Evolutionary conservation across 53 echinoderm and acorn worm species (phyloP).

Genomic region (Arbacia lixula): DNA sequence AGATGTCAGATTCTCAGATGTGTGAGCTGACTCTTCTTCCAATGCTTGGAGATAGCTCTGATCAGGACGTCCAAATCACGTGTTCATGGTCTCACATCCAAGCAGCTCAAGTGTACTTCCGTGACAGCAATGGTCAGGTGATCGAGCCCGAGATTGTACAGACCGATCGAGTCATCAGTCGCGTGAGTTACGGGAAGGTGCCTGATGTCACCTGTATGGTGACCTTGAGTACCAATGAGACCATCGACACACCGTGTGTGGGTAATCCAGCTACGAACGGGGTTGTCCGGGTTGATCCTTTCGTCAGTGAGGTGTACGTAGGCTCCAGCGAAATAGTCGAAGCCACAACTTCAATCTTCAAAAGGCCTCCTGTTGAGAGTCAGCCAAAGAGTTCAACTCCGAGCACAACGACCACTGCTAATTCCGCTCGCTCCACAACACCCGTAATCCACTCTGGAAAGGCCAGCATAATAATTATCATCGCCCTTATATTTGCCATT

Average conservation of each 20-base stretch:
- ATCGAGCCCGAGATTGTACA: neutral
- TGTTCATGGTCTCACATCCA: constrained; percentile 33
- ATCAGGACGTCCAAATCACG: neutral
- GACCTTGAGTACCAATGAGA: neutral
- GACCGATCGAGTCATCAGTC: constrained; percentile 17
- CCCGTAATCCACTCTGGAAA: no score
- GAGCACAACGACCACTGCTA: neutral
- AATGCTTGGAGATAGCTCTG: neutral
- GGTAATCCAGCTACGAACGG: neutral
- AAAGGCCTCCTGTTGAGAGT: constrained; percentile 5
- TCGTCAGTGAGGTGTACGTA: neutral
- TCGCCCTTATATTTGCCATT: no score
- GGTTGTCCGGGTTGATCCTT: constrained; percentile 38
- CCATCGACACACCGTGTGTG: constrained; percentile 8
- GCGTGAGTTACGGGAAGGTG: neutral
- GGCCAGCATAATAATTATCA: no score
- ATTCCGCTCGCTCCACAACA: no score
- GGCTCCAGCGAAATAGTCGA: constrained; percentile 17
- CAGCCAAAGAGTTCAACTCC: neutral
- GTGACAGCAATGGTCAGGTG: neutral
- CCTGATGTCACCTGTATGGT: neutral
- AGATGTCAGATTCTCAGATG: neutral
- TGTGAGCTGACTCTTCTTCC: neutral
- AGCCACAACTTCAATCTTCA: neutral
- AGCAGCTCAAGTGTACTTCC: constrained; percentile 7